Base-by-base conservation (phyloP, 53 echinoderm and acorn worm species). In the Mesocentrotus franciscanus region DNA sequence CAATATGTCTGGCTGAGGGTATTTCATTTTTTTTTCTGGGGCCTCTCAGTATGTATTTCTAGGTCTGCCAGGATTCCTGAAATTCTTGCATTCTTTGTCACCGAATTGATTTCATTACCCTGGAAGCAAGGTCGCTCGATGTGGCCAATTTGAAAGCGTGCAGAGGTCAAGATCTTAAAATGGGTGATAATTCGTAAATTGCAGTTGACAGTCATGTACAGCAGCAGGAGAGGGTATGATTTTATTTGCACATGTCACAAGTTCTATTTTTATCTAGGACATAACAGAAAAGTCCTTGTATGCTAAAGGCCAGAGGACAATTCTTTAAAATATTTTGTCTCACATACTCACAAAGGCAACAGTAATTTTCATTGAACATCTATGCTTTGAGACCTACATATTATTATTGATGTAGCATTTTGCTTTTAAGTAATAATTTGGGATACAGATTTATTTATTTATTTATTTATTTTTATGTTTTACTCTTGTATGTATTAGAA, bases 51-150 rank as follows among this genome's bases (percentile, higher is more conserved):
- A 30, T 90, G 61, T 90, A 90, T 90, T 90, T 90, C 49, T 57
- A 29, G 90, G 60, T 33, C 30, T 7, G 70, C 26, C n/a, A 71
- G 61, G 70, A 92, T 92, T 71, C 92, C 92, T 92, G 92, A 68
- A 92, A 92, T 92, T 64, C 49, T 92, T 92, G 39, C 36, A 70
- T 92, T 70, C 92, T 92, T 92, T 62, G 64, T 92, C 92, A 92
- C 6, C 18, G 39, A 83, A 42, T 92, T 70, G 70, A 64, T 92
- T 70, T 70, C 64, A 92, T 68, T 92, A 66, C 92, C 70, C 39
- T 68, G 35, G 92, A 62, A 92, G 35, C 35, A 24, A 66, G 92
- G 66, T 92, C 71, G 17, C 90, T 68, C 26, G 27, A 39, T 27
- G 59, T 75, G 58, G 76, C 93, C 93, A 93, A 93, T 76, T 93